phyloP scores from a whole-genome alignment of 53 echinoderm and acorn worm genomes.

The Henricia sp. region DNA sequence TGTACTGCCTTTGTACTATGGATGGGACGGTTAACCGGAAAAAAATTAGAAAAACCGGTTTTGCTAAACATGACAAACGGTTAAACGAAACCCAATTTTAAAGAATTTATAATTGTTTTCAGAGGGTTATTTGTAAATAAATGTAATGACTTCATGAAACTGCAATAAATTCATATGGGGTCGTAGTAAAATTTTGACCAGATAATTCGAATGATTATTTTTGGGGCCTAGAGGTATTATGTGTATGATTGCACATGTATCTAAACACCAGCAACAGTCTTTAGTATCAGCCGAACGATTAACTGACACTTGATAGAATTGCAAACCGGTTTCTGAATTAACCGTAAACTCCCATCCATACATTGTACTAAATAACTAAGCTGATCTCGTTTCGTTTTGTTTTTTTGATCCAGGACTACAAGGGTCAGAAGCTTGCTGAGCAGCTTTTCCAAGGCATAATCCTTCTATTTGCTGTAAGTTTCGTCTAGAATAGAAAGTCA shows the following conservation, averaged over 20 bases:
- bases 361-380: background rate
- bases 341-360: too few relatives aligned
- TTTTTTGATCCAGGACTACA: conserved; percentile 79
- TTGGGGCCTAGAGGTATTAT: background rate
- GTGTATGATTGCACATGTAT: background rate
- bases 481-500: background rate
- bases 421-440: conserved; percentile 94
- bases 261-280: too few relatives aligned
- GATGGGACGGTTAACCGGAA: background rate
- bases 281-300: too few relatives aligned
- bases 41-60: too few relatives aligned
- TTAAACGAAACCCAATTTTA: too few relatives aligned
- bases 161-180: too few relatives aligned
- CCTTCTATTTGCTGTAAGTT: conserved; percentile 93
- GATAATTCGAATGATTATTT: background rate
- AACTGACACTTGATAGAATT: too few relatives aligned
- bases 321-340: too few relatives aligned
- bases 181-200: too few relatives aligned
- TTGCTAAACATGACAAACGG: too few relatives aligned
- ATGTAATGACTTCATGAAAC: background rate
- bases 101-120: too few relatives aligned
- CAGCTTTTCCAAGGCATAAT: conserved; percentile 98
- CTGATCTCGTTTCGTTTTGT: background rate
- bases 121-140: too few relatives aligned
- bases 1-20: background rate